Percentiles rank a stretch among this genome's conserved stretches.
Evolutionary conservation across 1,140 invertebrate genomes (phyloP).

Genomic region (Apis dorsata): DNA sequence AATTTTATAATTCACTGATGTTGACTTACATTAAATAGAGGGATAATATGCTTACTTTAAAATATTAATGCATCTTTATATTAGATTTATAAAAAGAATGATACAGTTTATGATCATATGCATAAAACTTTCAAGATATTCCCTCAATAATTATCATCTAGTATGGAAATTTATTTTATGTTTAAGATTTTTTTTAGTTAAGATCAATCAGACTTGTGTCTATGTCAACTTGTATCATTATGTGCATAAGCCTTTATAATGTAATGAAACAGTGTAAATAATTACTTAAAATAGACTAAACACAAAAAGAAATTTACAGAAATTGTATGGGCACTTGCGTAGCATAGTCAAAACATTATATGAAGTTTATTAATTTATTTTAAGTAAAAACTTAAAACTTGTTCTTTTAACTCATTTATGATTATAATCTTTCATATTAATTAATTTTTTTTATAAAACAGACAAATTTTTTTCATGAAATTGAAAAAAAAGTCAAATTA

Average conservation of each 20-base stretch:
- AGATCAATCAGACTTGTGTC: slow-evolving; percentile 39
- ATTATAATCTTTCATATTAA: background rate
- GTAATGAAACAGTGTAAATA: slow-evolving; percentile 58
- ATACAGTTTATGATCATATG: slow-evolving; percentile 7
- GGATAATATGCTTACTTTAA: slow-evolving; percentile 17
- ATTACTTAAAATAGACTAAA: slow-evolving; percentile 52
- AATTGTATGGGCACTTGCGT: slow-evolving; percentile 63
- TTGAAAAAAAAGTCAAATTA: background rate
- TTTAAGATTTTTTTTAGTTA: slow-evolving; percentile 44
- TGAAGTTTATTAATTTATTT: slow-evolving; percentile 56
- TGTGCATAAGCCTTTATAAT: slow-evolving; percentile 39
- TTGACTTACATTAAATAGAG: background rate
- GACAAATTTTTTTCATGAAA: background rate
- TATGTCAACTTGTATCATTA: slow-evolving; percentile 50
- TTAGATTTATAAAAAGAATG: background rate
- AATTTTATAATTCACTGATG: slow-evolving; percentile 21
- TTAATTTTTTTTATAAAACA: background rate
- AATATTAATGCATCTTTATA: slow-evolving; percentile 12
- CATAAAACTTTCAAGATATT: background rate
- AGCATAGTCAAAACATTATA: slow-evolving; percentile 50
- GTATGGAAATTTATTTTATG: slow-evolving; percentile 12
- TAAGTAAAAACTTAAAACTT: background rate
- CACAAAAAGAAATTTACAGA: slow-evolving; percentile 21
- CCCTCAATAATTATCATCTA: slow-evolving; percentile 29
- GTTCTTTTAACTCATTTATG: slow-evolving; percentile 30